These are phyloP conservation scores for Acrocephalus arundinaceus DNA, from an alignment of 2,113 vertebrate genomes.

Conservation along the genomic window DNA sequence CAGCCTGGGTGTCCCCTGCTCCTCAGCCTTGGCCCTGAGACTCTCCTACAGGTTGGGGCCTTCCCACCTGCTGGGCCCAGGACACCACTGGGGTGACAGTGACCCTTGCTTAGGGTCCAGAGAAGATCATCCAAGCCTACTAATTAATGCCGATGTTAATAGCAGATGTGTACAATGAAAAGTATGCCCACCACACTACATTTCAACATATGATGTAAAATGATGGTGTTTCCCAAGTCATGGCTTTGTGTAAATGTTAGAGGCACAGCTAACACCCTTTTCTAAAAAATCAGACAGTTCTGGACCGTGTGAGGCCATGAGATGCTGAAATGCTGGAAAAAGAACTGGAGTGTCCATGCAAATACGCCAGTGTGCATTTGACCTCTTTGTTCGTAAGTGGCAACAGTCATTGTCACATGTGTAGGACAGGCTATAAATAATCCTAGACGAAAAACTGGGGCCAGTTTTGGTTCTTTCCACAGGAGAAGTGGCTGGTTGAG, in stretches of 20 bases:
- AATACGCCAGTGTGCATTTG: neutral
- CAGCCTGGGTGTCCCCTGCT: neutral
- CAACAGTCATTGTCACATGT: neutral
- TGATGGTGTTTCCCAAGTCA: neutral
- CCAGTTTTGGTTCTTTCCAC: neutral
- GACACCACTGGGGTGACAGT: neutral
- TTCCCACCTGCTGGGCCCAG: neutral
- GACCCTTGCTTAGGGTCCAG: neutral
- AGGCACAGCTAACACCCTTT: neutral
- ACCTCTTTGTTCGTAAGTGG: slow-evolving; percentile 37
- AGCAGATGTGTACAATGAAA: neutral
- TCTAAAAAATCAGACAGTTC: neutral
- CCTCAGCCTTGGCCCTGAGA: neutral
- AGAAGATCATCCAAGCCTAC: neutral
- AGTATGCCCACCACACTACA: neutral
- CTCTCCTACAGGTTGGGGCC: neutral
- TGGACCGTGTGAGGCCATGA: neutral
- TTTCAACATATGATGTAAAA: neutral
- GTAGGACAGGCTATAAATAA: neutral
- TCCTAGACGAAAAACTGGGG: neutral
- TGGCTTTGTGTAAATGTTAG: neutral
- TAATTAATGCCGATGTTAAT: neutral
- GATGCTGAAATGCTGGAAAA: slow-evolving; percentile 8
- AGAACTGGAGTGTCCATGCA: neutral
- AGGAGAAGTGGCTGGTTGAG: neutral